These are phyloP conservation scores for Meriones unguiculatus DNA, from an alignment of 2,113 vertebrate species.

Conservation along the genomic window DNA sequence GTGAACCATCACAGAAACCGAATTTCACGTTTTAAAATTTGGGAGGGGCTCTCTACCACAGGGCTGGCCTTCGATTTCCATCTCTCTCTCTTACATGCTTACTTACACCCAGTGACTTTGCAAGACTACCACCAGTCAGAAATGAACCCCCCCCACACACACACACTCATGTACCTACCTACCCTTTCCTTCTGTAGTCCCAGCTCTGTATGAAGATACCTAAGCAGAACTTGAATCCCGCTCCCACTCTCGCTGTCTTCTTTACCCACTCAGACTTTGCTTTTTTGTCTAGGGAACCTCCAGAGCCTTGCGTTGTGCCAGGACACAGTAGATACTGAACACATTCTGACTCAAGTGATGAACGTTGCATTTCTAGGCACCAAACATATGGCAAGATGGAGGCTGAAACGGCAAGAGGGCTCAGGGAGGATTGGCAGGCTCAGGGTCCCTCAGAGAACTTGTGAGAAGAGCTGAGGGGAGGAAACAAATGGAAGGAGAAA, in stretches of 20 bases:
- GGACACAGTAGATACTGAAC: background rate
- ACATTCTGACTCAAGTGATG: background rate
- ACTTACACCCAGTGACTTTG: background rate
- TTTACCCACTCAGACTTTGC: background rate
- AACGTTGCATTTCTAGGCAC: background rate
- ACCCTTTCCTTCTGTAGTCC: background rate
- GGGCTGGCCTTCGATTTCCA: background rate
- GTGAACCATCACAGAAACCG: background rate
- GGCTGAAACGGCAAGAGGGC: background rate
- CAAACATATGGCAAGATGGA: background rate
- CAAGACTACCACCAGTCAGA: background rate
- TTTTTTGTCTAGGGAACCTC: background rate
- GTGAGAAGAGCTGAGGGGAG: background rate
- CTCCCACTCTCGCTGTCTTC: background rate
- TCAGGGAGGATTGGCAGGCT: background rate
- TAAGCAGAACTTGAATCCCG: background rate
- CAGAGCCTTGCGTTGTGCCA: background rate
- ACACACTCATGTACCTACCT: background rate
- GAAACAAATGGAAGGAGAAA: background rate
- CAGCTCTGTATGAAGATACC: background rate
- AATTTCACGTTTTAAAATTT: background rate
- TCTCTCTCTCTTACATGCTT: background rate
- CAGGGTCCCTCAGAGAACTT: rapidly evolving
- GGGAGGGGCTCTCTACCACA: too few species aligned
- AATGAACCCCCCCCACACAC: background rate